Percentiles rank a stretch among this genome's conserved stretches.
Evolutionary conservation across 2,797 vertebrate species (phyloP).

Genomic region (Esox lucius): DNA sequence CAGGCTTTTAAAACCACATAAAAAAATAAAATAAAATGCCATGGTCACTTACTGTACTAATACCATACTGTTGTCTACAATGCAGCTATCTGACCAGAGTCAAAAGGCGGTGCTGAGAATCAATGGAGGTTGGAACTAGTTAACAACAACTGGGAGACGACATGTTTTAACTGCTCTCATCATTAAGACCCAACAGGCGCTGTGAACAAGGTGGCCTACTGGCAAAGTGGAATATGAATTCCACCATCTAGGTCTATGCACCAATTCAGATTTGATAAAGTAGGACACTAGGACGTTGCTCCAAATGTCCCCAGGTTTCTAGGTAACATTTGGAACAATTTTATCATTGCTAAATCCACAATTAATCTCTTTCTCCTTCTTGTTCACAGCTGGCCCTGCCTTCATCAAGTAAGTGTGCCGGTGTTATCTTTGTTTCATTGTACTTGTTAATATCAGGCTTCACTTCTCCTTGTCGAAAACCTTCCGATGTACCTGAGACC

Average conservation of each 20-base stretch:
- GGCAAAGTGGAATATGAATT: background rate
- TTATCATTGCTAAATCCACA: background rate
- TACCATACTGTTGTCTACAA: constrained; percentile 17
- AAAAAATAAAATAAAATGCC: no score
- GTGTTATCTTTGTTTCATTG: background rate
- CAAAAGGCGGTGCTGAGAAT: background rate
- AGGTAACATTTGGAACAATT: background rate
- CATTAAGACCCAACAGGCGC: constrained; percentile 5
- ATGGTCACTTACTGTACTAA: background rate
- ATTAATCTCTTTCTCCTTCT: constrained; percentile 11
- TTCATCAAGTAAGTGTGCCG: constrained; percentile 67
- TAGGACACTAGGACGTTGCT: background rate
- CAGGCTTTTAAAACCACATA: no score
- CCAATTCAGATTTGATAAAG: background rate
- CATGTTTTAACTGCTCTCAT: constrained; percentile 32
- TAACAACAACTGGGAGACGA: constrained; percentile 32
- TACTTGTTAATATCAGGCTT: background rate
- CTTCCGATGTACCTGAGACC: background rate
- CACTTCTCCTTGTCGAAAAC: constrained; percentile 3
- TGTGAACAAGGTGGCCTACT: constrained; percentile 9
- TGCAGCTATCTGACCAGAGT: constrained; percentile 15
- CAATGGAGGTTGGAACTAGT: constrained; percentile 44
- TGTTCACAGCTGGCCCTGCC: constrained; percentile 69
- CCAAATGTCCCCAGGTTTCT: background rate
- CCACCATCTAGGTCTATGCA: background rate